Evolutionary conservation across 2,888 invertebrate genomes (phyloP).

Genomic region (Scrobipalpa costella): DNA sequence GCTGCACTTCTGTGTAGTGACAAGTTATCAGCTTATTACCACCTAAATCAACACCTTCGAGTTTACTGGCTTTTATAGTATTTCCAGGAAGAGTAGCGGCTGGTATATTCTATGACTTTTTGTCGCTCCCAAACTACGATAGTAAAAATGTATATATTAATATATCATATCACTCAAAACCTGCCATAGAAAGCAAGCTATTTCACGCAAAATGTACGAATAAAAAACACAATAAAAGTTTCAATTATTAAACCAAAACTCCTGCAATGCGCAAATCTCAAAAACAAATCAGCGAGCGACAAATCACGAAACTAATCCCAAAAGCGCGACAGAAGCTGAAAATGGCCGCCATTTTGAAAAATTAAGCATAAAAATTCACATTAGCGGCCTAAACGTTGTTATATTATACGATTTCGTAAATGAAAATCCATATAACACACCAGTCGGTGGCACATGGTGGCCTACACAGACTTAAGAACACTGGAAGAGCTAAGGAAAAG

Average conservation of each 20-base stretch:
- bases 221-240: not conserved
- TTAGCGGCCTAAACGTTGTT: slow-evolving; percentile 67
- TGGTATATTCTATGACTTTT: no score
- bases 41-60: no score
- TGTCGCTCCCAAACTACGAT: no score
- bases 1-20: no score
- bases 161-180: no score
- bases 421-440: slow-evolving; percentile 79
- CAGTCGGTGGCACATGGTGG: slow-evolving; percentile 70
- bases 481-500: slow-evolving; percentile 39
- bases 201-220: not conserved
- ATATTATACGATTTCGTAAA: slow-evolving; percentile 78
- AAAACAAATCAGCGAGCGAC: not conserved
- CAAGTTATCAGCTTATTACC: no score
- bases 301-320: slow-evolving; percentile 5
- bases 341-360: slow-evolving; percentile 52
- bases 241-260: not conserved
- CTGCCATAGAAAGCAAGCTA: no score
- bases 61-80: no score
- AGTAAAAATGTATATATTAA: no score
- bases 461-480: slow-evolving; percentile 34
- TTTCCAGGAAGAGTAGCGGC: no score
- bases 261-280: slow-evolving; percentile 13
- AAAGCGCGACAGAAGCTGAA: slow-evolving; percentile 15
- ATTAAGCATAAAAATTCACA: slow-evolving; percentile 72